Evolutionary conservation across 1,140 invertebrate genomes (phyloP).

Genomic region (Chymomyza costata): DNA sequence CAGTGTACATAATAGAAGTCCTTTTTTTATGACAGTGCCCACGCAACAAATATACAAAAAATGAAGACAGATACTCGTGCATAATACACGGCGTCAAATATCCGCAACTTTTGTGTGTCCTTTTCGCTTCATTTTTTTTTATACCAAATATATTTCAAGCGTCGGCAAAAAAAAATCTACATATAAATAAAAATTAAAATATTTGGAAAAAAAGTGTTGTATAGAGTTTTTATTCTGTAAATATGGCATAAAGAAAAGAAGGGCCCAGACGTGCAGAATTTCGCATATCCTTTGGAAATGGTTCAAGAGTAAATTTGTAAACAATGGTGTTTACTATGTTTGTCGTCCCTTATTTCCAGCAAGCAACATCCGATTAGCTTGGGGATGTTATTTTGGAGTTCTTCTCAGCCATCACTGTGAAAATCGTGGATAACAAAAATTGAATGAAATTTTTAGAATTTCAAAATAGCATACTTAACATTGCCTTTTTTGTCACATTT

Average conservation of each 20-base stretch:
- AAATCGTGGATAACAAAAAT: too few species aligned
- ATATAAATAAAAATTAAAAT: conserved; percentile 71
- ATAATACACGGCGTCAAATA: conserved; percentile 52
- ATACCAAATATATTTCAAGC: conserved; percentile 38
- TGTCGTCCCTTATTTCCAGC: too few species aligned
- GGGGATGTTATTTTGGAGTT: too few species aligned
- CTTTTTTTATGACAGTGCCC: conserved; percentile 52
- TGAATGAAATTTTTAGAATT: too few species aligned
- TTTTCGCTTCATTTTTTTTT: conserved; percentile 17
- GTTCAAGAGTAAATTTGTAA: too few species aligned
- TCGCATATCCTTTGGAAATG: too few species aligned
- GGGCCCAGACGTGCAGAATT: too few species aligned
- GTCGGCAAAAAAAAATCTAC: conserved; percentile 55
- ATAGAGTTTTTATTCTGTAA: too few species aligned
- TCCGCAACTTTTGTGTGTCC: conserved; percentile 45
- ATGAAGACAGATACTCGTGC: conserved; percentile 23
- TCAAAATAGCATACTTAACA: background rate
- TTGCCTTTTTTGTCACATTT: conserved; percentile 12
- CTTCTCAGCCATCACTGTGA: too few species aligned
- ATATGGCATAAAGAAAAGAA: too few species aligned
- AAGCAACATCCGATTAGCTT: too few species aligned
- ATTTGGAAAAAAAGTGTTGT: conserved; percentile 37
- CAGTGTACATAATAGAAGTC: conserved; percentile 24
- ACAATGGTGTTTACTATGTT: too few species aligned
- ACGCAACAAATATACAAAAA: conserved; percentile 38